Conservation (phyloP, 2,888 invertebrate species). For the Tachina fera region DNA sequence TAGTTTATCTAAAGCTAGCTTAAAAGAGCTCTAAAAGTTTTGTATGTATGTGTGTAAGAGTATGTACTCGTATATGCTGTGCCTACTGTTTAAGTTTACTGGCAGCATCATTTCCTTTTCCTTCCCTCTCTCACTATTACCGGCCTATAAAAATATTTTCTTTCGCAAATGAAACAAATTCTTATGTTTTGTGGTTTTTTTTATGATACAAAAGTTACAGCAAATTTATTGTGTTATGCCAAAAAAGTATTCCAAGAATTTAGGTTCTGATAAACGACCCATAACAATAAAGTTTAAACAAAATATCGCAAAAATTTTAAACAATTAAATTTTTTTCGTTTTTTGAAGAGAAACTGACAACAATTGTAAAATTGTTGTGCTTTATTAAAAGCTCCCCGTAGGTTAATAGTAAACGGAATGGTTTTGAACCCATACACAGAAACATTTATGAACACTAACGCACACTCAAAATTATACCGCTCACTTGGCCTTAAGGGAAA, state of each 20-base stretch:
- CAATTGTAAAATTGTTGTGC: slow-evolving; percentile 65
- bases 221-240: background rate
- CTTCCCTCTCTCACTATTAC: background rate
- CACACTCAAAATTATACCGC: slow-evolving; percentile 5
- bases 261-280: slow-evolving; percentile 16
- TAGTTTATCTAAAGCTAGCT: background rate
- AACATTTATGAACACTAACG: background rate
- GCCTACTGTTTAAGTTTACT: background rate
- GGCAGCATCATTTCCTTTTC: background rate
- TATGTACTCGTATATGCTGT: too few relatives aligned
- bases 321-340: slow-evolving; percentile 10
- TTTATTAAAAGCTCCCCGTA: slow-evolving; percentile 68
- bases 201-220: slow-evolving; percentile 57
- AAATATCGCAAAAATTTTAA: slow-evolving; percentile 29
- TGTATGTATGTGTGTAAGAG: background rate
- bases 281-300: slow-evolving; percentile 47
- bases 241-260: slow-evolving; percentile 36
- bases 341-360: slow-evolving; percentile 19
- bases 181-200: slow-evolving; percentile 57
- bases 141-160: background rate
- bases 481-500: slow-evolving; percentile 62
- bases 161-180: slow-evolving; percentile 2
- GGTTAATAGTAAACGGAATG: slow-evolving; percentile 62
- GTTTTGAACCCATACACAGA: slow-evolving; percentile 31
- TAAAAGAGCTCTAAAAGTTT: background rate